Conservation (phyloP, 2,797 vertebrate species). For the Mallotus villosus region DNA sequence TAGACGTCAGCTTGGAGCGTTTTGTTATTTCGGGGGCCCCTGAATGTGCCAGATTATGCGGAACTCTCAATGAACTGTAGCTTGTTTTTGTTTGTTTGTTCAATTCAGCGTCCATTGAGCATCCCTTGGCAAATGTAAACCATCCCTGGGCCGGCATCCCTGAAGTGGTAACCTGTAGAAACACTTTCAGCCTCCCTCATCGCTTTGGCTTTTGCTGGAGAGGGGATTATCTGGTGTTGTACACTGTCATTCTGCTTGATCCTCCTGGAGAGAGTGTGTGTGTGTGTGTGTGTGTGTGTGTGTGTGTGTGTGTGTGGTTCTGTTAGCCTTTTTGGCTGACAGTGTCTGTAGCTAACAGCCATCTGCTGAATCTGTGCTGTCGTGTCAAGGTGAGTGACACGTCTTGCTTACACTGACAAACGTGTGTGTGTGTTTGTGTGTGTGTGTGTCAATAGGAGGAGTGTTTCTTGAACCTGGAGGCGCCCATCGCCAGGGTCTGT, state of each 20-base stretch:
- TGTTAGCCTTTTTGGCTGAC: not conserved
- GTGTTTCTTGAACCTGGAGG: constrained; percentile 96
- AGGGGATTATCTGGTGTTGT: too few species aligned
- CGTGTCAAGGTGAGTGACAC: constrained; percentile 16
- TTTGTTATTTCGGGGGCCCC: not conserved
- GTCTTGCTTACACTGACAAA: not conserved
- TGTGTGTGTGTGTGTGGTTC: constrained; percentile 3
- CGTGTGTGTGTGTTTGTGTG: constrained; percentile 28
- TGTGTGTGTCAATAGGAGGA: constrained; percentile 82
- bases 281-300: constrained; percentile 12
- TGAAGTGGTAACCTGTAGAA: too few species aligned
- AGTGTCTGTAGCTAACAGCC: not conserved
- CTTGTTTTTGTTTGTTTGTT: not conserved
- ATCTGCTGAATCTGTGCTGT: constrained; percentile 6
- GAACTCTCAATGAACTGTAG: not conserved
- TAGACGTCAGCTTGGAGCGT: not conserved
- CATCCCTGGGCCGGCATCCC: too few species aligned
- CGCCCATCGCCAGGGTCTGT: constrained; percentile 92
- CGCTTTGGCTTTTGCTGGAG: not conserved
- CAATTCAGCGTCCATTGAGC: not conserved
- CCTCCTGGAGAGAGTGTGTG: not conserved
- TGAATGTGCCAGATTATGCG: not conserved
- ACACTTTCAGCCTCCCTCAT: not conserved
- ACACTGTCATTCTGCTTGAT: too few species aligned
- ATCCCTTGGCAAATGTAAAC: too few species aligned